Evolutionary conservation across 1,140 invertebrate species (phyloP), one percentile per base, ranked within the genome.

Genomic region (Whitmania pigra): DNA sequence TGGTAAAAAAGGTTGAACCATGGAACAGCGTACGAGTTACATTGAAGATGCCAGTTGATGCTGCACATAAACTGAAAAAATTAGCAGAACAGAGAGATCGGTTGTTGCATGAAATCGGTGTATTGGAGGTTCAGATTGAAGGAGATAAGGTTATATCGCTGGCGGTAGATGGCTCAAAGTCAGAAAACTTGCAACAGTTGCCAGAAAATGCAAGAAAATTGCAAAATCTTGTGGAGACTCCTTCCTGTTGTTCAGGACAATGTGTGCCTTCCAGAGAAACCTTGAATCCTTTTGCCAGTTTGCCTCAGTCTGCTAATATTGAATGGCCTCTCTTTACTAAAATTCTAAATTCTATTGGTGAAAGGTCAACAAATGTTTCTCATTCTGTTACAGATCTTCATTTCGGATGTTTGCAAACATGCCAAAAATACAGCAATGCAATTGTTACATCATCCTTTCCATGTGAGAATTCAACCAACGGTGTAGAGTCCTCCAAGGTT

Each of bases 11-110:
- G 86, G 90, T 96, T 85, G 93, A 97, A 87, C 93, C 93, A 86
- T 96, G 93, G 93, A 94, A 96, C 85, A 93, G 92, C 79, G 93
- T 97, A 76, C 88, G 91, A 83, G 92, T 97, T 80, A 96, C 93
- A 82, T 90, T 97, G 85, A 93, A 92, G 78, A 92, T 97, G 84
- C 93, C 93, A 76, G 88, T 89, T 80, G 93, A 95, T 83, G 94
- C 94, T 79, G 94, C 93, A 76, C 83, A 89, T 77, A 87, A 91
- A 76, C 85, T 97, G 78, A 87, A 92, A 78, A 89, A 91, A 80
- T 85, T 97, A 78, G 93, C 93, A 73, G 88, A 91, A 79, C 89
- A 91, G 80, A 91, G 93, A 75, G 91, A 91, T 79, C 85, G 88
- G 72, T 89, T 89, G 75, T 86, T 97, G 75, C 87, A 90, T 68